These are phyloP conservation scores for Hyla sarda DNA, from an alignment of 2,113 vertebrate species.

Conservation along the genomic window DNA sequence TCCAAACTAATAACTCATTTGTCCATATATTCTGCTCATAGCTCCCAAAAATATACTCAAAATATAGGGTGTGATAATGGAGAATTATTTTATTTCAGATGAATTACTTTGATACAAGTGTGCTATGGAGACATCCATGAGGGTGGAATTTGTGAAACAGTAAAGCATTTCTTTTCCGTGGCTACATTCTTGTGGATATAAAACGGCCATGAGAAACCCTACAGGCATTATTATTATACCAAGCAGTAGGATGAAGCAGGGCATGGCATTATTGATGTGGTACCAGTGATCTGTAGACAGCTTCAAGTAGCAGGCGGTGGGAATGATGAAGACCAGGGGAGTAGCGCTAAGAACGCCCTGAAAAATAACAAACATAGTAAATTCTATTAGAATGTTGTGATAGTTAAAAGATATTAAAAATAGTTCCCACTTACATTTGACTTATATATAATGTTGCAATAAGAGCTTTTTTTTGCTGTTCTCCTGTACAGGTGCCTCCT, in stretches of 20 bases:
- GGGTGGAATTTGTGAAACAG: constrained; percentile 80
- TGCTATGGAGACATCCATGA: constrained; percentile 68
- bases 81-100: neutral
- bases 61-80: neutral
- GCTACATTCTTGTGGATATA: constrained; percentile 84
- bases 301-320: constrained; percentile 88
- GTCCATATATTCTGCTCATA: too few relatives aligned
- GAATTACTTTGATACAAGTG: constrained; percentile 61
- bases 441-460: neutral
- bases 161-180: constrained; percentile 94
- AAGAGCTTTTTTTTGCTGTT: too few relatives aligned
- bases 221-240: constrained; percentile 86
- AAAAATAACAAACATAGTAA: constrained; percentile 58
- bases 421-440: neutral
- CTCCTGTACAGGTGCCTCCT: too few relatives aligned
- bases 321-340: constrained; percentile 94
- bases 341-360: constrained; percentile 90
- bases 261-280: constrained; percentile 79
- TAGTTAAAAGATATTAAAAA: neutral
- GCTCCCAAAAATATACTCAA: neutral
- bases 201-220: constrained; percentile 81
- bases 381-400: constrained; percentile 10
- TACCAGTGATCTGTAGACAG: constrained; percentile 84
- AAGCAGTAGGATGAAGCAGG: constrained; percentile 75
- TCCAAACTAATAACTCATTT: neutral